These are phyloP conservation scores for Spea bombifrons DNA, from an alignment of 2,113 vertebrate genomes.

Conservation along the genomic window DNA sequence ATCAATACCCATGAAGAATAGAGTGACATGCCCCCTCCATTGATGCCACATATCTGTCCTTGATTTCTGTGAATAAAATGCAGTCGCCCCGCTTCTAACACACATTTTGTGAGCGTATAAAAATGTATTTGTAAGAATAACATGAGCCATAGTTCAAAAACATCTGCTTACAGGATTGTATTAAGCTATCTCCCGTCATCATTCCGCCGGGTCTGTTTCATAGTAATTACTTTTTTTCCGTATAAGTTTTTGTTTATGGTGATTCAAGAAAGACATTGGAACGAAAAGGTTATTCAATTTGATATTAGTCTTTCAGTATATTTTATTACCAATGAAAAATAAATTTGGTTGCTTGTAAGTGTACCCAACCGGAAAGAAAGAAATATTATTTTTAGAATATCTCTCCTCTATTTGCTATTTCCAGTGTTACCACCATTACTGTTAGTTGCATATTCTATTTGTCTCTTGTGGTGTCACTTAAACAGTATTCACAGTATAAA, in stretches of 20 bases:
- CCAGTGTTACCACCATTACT: too few species aligned
- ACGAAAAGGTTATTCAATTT: constrained; percentile 26
- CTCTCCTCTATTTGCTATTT: neutral
- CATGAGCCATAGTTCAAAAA: too few species aligned
- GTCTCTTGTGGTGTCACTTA: too few species aligned
- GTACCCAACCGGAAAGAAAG: neutral
- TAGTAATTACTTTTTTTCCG: neutral
- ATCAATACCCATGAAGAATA: too few species aligned
- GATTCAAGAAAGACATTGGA: neutral
- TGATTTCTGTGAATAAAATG: too few species aligned
- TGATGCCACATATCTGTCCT: too few species aligned
- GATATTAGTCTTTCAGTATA: constrained; percentile 1
- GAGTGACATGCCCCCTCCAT: too few species aligned
- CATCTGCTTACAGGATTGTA: too few species aligned
- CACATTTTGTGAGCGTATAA: neutral
- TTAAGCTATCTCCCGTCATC: neutral
- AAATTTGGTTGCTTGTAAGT: neutral
- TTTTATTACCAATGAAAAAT: neutral
- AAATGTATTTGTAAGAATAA: too few species aligned
- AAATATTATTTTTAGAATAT: neutral
- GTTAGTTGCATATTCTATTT: too few species aligned
- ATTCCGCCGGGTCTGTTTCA: neutral
- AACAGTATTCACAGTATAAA: too few species aligned
- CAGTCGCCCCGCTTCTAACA: too few species aligned
- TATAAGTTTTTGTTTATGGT: neutral